These are phyloP conservation scores for Narcine bancroftii DNA, from an alignment of 2,113 vertebrate species.

Conservation along the genomic window DNA sequence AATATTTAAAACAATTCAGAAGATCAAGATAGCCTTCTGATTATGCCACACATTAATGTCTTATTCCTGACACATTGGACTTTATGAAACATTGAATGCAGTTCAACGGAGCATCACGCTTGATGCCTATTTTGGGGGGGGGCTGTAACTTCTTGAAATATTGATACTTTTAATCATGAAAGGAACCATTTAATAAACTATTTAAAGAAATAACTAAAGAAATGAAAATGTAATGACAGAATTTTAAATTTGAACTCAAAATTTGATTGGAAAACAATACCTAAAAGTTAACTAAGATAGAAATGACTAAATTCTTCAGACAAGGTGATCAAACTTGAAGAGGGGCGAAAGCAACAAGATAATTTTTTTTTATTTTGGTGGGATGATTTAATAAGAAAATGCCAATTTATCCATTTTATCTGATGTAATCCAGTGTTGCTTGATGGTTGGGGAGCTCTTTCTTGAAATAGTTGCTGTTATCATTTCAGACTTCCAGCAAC, in stretches of 20 bases:
- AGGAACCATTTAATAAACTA: neutral
- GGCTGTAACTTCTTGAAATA: neutral
- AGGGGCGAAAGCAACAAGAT: neutral
- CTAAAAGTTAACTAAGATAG: neutral
- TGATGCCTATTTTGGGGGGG: neutral
- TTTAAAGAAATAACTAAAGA: neutral
- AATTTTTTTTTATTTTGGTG: too few species aligned
- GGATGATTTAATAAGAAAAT: neutral
- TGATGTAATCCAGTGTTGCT: neutral
- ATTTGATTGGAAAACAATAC: neutral
- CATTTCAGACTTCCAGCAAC: too few species aligned
- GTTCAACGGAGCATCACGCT: neutral
- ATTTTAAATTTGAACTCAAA: neutral
- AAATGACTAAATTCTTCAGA: neutral
- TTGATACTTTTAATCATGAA: neutral
- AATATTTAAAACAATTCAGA: neutral
- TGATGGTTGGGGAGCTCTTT: neutral
- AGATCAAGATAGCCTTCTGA: neutral
- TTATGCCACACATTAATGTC: neutral
- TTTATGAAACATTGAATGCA: neutral
- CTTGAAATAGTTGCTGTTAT: neutral
- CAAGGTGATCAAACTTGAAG: neutral
- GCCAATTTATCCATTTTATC: neutral
- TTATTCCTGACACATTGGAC: neutral
- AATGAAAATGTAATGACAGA: neutral